Conservation (phyloP, 2,888 invertebrate species). For the Dendrolimus pini region DNA sequence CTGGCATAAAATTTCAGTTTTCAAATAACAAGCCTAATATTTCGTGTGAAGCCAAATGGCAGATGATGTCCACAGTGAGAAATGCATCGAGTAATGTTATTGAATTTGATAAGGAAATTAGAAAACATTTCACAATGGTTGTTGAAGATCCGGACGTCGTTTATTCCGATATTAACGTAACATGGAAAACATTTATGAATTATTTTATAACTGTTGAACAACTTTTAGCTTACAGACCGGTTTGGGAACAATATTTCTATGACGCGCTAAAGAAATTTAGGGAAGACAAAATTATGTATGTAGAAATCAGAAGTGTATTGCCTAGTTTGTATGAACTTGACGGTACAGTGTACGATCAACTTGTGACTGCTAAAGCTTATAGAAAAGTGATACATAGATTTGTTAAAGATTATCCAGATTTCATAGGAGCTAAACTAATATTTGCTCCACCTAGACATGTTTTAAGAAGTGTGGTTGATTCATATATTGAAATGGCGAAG, state of each 20-base stretch:
- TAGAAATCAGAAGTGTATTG: constrained; percentile 81
- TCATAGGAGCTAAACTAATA: constrained; percentile 82
- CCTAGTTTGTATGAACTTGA: constrained; percentile 81
- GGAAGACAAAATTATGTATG: constrained; percentile 82
- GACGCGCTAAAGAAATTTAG: constrained; percentile 78
- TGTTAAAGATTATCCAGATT: constrained; percentile 76
- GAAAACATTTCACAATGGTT: constrained; percentile 73
- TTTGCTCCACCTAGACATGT: constrained; percentile 79
- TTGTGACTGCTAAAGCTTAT: constrained; percentile 77
- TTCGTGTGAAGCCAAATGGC: constrained; percentile 53
- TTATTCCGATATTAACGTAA: constrained; percentile 71
- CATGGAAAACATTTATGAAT: constrained; percentile 76
- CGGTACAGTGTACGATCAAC: constrained; percentile 70
- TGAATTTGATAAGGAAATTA: constrained; percentile 70
- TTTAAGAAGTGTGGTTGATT: constrained; percentile 39
- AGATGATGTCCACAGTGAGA: constrained; percentile 59
- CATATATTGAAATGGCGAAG: constrained; percentile 56
- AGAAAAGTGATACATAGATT: constrained; percentile 76
- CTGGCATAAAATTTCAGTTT: constrained; percentile 35
- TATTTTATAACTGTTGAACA: constrained; percentile 74
- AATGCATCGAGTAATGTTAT: constrained; percentile 44
- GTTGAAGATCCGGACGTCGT: constrained; percentile 56
- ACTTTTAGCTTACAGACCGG: constrained; percentile 78
- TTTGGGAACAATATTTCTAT: constrained; percentile 81
- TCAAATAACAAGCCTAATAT: constrained; percentile 29